These are phyloP conservation scores for Ametastegia equiseti DNA, from an alignment of 2,888 invertebrate species.

Conservation along the genomic window DNA sequence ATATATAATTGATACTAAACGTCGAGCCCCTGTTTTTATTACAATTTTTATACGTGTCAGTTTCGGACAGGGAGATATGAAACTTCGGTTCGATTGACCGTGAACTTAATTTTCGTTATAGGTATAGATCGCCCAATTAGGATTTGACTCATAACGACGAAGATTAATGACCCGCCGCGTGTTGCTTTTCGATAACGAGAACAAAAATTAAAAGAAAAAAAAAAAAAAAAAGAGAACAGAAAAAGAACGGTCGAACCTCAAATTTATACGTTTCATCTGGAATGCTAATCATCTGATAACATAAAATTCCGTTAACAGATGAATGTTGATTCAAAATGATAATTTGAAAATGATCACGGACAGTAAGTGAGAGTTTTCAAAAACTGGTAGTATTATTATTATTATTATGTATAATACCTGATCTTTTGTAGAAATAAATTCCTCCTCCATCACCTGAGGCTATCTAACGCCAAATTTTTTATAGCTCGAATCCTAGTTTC, in stretches of 20 bases:
- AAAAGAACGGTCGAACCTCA: neutral
- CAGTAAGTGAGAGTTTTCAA: too few species aligned
- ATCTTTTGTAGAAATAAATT: neutral
- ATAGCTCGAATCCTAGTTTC: neutral
- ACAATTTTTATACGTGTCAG: neutral
- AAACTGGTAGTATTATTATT: too few species aligned
- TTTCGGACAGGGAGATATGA: neutral
- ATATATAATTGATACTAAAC: neutral
- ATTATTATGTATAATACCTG: neutral
- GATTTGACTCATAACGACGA: constrained; percentile 4
- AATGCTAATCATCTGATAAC: neutral
- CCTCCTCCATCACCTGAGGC: neutral
- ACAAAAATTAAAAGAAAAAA: neutral
- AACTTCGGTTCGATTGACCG: neutral
- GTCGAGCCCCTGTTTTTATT: neutral
- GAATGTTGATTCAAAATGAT: too few species aligned
- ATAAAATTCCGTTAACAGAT: too few species aligned
- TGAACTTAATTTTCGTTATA: constrained; percentile 14
- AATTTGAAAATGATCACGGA: too few species aligned
- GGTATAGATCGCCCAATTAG: neutral
- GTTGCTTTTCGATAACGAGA: neutral
- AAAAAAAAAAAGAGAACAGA: neutral
- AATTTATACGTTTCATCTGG: neutral
- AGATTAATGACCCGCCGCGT: constrained; percentile 6
- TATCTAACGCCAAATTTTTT: neutral